Conservation (phyloP, 2,888 invertebrate genomes). For the Melanotus villosus region DNA sequence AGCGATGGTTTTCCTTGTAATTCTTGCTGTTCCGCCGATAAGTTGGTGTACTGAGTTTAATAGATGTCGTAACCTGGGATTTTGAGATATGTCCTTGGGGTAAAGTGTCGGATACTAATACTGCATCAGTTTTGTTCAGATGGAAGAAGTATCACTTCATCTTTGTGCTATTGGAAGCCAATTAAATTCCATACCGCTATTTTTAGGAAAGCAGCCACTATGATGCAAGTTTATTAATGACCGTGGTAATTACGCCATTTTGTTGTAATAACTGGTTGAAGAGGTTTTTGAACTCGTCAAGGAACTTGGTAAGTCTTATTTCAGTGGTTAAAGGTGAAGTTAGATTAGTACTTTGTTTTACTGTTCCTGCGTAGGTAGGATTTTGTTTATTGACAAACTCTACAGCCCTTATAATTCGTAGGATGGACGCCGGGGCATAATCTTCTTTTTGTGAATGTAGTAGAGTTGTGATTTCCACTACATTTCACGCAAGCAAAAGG, state of each 20-base stretch:
- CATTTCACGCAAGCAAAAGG: neutral
- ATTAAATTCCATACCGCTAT: slow-evolving; percentile 2
- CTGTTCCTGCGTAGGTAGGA: neutral
- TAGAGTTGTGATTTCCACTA: neutral
- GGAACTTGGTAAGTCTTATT: neutral
- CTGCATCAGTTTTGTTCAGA: neutral
- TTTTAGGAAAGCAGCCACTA: neutral
- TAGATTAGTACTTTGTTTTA: neutral
- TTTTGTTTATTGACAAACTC: slow-evolving; percentile 4
- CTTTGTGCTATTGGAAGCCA: slow-evolving; percentile 2
- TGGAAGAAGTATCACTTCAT: neutral
- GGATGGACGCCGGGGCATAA: neutral
- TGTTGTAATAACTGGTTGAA: no score
- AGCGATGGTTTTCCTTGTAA: no score
- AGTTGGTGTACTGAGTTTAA: no score
- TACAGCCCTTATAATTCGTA: slow-evolving; percentile 4
- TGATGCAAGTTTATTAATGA: slow-evolving; percentile 1
- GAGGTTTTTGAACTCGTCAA: slow-evolving; percentile 11
- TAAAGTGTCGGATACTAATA: slow-evolving; percentile 2
- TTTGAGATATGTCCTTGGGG: neutral
- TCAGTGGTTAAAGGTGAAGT: neutral
- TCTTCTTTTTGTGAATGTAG: neutral
- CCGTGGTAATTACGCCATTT: neutral
- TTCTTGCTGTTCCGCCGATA: no score
- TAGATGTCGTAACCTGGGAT: no score